These are phyloP conservation scores for Apocrypta bakeri DNA, from an alignment of 1,140 invertebrate species.

Conservation along the genomic window DNA sequence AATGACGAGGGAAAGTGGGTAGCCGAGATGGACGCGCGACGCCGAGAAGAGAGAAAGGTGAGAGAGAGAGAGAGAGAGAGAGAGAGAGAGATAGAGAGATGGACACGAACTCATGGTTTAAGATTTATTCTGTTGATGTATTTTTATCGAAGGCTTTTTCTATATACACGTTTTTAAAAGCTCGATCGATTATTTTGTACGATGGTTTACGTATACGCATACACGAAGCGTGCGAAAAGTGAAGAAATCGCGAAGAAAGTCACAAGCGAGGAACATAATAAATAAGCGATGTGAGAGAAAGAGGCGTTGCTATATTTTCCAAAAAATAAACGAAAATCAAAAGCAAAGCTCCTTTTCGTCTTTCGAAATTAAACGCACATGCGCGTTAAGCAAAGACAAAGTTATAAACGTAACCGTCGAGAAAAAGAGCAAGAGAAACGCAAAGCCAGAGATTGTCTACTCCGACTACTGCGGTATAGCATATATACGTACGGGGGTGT, in stretches of 20 bases:
- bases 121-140: slow-evolving; percentile 15
- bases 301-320: neutral
- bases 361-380: slow-evolving; percentile 18
- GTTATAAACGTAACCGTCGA: slow-evolving; percentile 33
- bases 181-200: too few relatives aligned
- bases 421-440: slow-evolving; percentile 42
- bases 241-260: too few relatives aligned
- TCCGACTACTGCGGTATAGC: neutral
- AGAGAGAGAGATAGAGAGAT: slow-evolving; percentile 11
- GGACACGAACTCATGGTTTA: neutral
- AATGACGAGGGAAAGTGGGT: neutral
- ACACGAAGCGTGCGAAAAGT: too few relatives aligned
- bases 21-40: neutral
- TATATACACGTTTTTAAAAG: too few relatives aligned
- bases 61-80: slow-evolving; percentile 4
- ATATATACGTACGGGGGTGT: slow-evolving; percentile 51
- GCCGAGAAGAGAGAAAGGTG: neutral
- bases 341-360: neutral
- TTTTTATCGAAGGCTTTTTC: neutral
- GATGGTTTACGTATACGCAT: too few relatives aligned
- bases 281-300: too few relatives aligned
- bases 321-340: neutral
- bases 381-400: slow-evolving; percentile 28
- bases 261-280: neutral
- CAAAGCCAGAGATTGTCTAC: slow-evolving; percentile 24